A percentile compares a stretch with the other conserved stretches of the same genome.
Conservation (phyloP, 2,888 invertebrate genomes). For the Phyllotreta cruciferae region DNA sequence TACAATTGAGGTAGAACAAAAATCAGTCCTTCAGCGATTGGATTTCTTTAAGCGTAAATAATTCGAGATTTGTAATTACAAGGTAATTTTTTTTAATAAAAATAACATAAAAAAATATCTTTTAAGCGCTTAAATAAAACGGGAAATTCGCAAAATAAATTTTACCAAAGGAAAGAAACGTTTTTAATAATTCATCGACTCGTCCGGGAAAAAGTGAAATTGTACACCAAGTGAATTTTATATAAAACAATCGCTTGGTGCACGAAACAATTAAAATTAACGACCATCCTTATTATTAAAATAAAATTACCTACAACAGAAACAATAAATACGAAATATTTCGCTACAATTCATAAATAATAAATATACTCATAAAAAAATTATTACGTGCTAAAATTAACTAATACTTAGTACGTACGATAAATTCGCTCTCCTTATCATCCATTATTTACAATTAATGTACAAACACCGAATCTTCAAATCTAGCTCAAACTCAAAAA, state of each 20-base stretch:
- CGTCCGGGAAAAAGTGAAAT: neutral
- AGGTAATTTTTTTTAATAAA: conserved; percentile 3
- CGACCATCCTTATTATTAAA: conserved; percentile 6
- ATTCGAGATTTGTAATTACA: conserved; percentile 1
- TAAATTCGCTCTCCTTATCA: conserved; percentile 23
- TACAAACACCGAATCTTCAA: conserved; percentile 16
- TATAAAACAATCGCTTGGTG: conserved; percentile 6
- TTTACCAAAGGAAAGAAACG: neutral
- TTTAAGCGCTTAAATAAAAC: no score
- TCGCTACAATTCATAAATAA: conserved; percentile 31
- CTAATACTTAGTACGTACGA: conserved; percentile 37
- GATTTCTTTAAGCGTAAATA: conserved; percentile 47
- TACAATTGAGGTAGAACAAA: conserved; percentile 60
- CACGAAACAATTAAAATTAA: conserved; percentile 10
- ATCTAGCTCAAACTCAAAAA: neutral
- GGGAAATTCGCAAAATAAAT: no score
- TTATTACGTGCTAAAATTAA: conserved; percentile 13
- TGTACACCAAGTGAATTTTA: no score
- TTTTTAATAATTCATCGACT: conserved; percentile 1
- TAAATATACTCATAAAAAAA: conserved; percentile 25
- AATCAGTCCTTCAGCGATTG: conserved; percentile 58
- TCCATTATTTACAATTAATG: conserved; percentile 25
- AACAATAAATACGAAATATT: conserved; percentile 29
- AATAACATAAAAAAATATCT: neutral
- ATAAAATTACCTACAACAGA: conserved; percentile 26